Evolutionary conservation across 2,888 invertebrate species (phyloP).

Genomic region (Anthophora plumipes): DNA sequence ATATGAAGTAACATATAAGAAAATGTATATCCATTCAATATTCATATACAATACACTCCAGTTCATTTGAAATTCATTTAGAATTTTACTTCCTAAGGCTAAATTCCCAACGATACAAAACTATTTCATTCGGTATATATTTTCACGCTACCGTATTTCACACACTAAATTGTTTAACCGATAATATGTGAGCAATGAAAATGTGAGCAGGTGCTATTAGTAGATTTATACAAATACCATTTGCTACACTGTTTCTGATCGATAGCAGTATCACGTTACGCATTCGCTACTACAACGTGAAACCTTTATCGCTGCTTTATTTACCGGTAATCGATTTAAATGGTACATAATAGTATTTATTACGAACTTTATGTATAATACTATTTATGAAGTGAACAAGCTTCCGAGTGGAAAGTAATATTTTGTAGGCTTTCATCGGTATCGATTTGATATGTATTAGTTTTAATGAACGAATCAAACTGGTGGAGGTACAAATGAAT

Average conservation of each 20-base stretch:
- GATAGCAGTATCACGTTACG: slow-evolving; percentile 12
- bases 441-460: not conserved
- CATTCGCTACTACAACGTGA: slow-evolving; percentile 1
- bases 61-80: not conserved
- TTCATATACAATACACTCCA: too few species aligned
- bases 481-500: not conserved
- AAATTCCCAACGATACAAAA: not conserved
- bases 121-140: not conserved
- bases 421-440: not conserved
- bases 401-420: not conserved
- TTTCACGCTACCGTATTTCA: not conserved
- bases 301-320: slow-evolving; percentile 12
- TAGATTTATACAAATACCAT: not conserved
- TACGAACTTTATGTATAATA: too few species aligned
- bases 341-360: not conserved
- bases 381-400: not conserved
- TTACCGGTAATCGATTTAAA: slow-evolving; percentile 14
- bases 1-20: too few species aligned
- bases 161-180: not conserved
- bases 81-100: not conserved
- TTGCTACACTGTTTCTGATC: not conserved
- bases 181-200: not conserved
- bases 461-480: not conserved
- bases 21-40: too few species aligned
- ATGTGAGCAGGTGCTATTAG: not conserved